Evolutionary conservation across 2,797 vertebrate species (phyloP).

Genomic region (Allobates femoralis): DNA sequence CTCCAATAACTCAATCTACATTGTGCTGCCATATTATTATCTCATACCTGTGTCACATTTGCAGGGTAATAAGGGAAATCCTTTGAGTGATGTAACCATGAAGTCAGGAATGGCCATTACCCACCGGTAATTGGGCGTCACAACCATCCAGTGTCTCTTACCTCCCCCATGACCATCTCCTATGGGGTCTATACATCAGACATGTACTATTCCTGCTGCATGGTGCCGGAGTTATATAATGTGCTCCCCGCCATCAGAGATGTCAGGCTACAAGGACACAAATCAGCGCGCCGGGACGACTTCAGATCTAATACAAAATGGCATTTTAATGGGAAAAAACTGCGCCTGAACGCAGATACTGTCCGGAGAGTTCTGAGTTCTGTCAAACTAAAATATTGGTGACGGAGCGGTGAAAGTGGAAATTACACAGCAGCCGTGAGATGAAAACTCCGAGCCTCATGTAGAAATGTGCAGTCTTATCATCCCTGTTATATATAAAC

Average conservation of each 20-base stretch:
- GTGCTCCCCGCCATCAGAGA: neutral
- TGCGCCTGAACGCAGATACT: neutral
- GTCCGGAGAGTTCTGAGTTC: neutral
- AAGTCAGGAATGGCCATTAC: slow-evolving; percentile 45
- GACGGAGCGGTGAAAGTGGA: neutral
- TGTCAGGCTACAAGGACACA: slow-evolving; percentile 33
- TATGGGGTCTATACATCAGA: slow-evolving; percentile 43
- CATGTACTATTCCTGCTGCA: slow-evolving; percentile 1
- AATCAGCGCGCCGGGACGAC: neutral
- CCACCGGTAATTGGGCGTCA: slow-evolving; percentile 40
- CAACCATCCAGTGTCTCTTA: slow-evolving; percentile 32
- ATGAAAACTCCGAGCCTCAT: neutral
- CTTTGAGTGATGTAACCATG: slow-evolving; percentile 24
- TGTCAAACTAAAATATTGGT: slow-evolving; percentile 10
- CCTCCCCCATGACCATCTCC: neutral
- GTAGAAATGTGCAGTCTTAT: neutral
- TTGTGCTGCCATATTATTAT: slow-evolving; percentile 20
- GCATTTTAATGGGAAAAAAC: slow-evolving; percentile 33
- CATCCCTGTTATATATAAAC: neutral
- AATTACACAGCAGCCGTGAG: neutral
- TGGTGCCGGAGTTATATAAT: slow-evolving; percentile 21
- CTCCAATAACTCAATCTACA: slow-evolving; percentile 49
- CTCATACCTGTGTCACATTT: neutral
- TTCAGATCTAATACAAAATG: slow-evolving; percentile 31
- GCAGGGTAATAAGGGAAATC: slow-evolving; percentile 2